These are phyloP conservation scores for Rhagium mordax DNA, from an alignment of 2,888 invertebrate genomes.

Conservation along the genomic window DNA sequence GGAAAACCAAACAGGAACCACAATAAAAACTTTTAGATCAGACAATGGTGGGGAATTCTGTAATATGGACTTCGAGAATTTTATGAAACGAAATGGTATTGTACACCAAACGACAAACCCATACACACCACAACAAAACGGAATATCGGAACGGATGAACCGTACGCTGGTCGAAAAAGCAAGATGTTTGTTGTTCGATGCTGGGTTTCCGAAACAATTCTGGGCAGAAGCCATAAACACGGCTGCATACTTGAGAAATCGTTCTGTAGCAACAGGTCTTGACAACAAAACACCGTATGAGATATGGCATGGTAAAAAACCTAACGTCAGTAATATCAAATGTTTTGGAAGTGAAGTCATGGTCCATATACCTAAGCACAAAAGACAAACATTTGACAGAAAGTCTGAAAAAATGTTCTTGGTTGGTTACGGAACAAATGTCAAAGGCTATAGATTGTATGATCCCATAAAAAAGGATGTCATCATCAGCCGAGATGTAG, in stretches of 20 bases:
- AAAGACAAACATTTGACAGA: slow-evolving; percentile 56
- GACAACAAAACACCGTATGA: slow-evolving; percentile 36
- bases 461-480: slow-evolving; percentile 1
- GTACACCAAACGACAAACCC: slow-evolving; percentile 51
- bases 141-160: slow-evolving; percentile 50
- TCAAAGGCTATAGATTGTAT: slow-evolving; percentile 31
- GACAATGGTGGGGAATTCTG: not conserved
- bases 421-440: slow-evolving; percentile 59
- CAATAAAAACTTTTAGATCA: not conserved
- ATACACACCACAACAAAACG: slow-evolving; percentile 58
- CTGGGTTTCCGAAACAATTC: slow-evolving; percentile 30
- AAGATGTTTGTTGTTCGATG: slow-evolving; percentile 32
- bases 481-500: not conserved
- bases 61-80: not conserved
- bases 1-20: not conserved
- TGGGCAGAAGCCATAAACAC: slow-evolving; percentile 50
- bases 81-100: slow-evolving; percentile 49
- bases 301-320: slow-evolving; percentile 53
- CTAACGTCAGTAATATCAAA: slow-evolving; percentile 59
- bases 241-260: slow-evolving; percentile 44
- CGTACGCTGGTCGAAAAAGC: slow-evolving; percentile 53
- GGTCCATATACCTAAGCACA: slow-evolving; percentile 59
- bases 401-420: slow-evolving; percentile 58
- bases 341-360: slow-evolving; percentile 62
- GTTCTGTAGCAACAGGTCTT: slow-evolving; percentile 41